Percentiles rank a stretch among this genome's conserved stretches.
Conservation (phyloP, 2,888 invertebrate genomes). For the Terebella lapidaria region DNA sequence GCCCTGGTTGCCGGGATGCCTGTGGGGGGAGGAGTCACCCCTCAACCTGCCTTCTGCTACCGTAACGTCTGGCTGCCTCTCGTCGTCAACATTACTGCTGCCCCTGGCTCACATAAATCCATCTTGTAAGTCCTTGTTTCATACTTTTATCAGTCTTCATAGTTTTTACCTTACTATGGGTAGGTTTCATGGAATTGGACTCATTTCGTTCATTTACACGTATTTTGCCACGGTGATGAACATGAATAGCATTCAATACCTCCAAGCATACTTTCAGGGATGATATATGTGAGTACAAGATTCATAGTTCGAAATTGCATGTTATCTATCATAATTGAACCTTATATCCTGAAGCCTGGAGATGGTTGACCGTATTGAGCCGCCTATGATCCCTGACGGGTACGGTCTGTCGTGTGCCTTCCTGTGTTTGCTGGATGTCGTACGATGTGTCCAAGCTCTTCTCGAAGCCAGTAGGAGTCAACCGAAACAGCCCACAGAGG, state of each 20-base stretch:
- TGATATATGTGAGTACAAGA: too few species aligned
- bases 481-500: background rate
- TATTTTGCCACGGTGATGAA: background rate
- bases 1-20: conserved; percentile 64
- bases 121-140: conserved; percentile 70
- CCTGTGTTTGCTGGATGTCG: conserved; percentile 85
- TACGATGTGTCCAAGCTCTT: conserved; percentile 61
- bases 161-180: too few species aligned
- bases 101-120: conserved; percentile 79
- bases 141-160: conserved; percentile 1
- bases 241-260: background rate
- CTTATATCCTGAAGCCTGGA: conserved; percentile 62
- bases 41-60: conserved; percentile 87
- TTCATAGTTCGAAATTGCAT: too few species aligned
- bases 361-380: conserved; percentile 91
- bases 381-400: conserved; percentile 90
- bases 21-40: conserved; percentile 72
- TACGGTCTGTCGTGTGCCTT: conserved; percentile 95
- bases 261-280: too few species aligned
- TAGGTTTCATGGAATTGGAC: background rate
- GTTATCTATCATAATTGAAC: too few species aligned
- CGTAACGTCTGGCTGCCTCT: conserved; percentile 88
- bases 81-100: conserved; percentile 66
- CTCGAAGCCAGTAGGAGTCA: conserved; percentile 49
- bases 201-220: background rate